Evolutionary conservation across 2,113 vertebrate species (phyloP), one percentile per base, ranked within the genome.

Genomic region (Myanophis thanlyinensis): DNA sequence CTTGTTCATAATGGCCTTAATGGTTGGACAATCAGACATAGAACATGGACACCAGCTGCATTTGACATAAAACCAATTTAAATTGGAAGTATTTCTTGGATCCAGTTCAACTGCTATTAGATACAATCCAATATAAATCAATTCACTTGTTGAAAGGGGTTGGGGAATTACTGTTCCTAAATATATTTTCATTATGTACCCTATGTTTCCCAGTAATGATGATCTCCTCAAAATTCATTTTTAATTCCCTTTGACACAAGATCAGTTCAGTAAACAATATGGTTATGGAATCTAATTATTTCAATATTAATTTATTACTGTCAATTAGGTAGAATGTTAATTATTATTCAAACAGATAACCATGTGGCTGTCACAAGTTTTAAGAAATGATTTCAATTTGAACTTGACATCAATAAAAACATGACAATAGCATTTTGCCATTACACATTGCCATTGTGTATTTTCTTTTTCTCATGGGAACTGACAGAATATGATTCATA

Each of bases 381-480:
- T 92, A 90, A 96, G 92, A 97, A 94, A 54, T 95, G 93, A 95
- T 94, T 97, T 97, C 93, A 97, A 95, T 97, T 97, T 96, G 95
- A 97, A 97, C 93, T 94, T 96, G 94, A 94, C 91, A 91, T 96
- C 95, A 95, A 95, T 97, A 96, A 93, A 97, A 97, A 95, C 88
- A 96, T 59, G 62, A 95, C 93, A 97, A 95, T 95, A 93, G 59
- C 92, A 93, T 89, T 97, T 95, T 97, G 95, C 62, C 94, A 93
- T 94, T 95, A 88, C 46, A 88, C 73, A 95, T 95, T 97, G 59
- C 92, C 93, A 87, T 89, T 87, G 93, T 96, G 95, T 94, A 94
- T 96, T 97, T 97, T 95, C 91, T 89, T 96, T 93, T 96, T 97
- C 95, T 96, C 92, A 56, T 89, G 93, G 89, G 87, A 96, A 47